These are phyloP conservation scores for Bryconaethiops microstoma DNA, from an alignment of 2,797 vertebrate genomes.

Conservation along the genomic window DNA sequence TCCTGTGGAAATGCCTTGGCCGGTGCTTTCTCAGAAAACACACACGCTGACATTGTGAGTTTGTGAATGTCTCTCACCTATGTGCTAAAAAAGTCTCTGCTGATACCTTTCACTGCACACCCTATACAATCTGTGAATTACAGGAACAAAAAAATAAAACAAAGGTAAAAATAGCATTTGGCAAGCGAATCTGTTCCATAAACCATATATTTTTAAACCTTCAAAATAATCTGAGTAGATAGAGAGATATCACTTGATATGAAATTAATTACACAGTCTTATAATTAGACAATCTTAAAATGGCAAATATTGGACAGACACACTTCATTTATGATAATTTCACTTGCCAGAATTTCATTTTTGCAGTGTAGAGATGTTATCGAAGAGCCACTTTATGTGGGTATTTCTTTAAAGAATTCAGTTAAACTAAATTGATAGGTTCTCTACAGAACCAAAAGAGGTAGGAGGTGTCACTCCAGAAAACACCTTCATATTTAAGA, in stretches of 20 bases:
- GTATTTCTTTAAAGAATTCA: neutral
- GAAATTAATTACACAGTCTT: too few relatives aligned
- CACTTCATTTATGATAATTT: neutral
- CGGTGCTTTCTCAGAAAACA: constrained; percentile 32
- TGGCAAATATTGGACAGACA: neutral
- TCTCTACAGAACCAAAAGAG: too few relatives aligned
- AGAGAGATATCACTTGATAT: too few relatives aligned
- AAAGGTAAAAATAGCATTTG: too few relatives aligned
- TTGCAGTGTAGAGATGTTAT: neutral
- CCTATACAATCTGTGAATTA: neutral
- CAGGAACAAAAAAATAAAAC: neutral
- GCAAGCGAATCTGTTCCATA: too few relatives aligned
- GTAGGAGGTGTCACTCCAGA: too few relatives aligned
- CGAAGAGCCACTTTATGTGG: neutral
- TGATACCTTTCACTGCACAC: constrained; percentile 39
- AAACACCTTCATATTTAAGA: too few relatives aligned
- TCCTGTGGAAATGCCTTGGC: constrained; percentile 51
- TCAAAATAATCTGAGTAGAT: too few relatives aligned
- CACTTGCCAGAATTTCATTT: neutral
- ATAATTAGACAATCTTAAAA: neutral
- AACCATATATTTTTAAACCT: too few relatives aligned
- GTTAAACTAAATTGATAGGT: too few relatives aligned
- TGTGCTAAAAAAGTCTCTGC: constrained; percentile 43
- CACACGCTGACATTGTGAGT: constrained; percentile 44
- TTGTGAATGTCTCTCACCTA: constrained; percentile 47